Evolutionary conservation across 1,140 invertebrate species (phyloP).

Genomic region (Drosophila bifasciata): DNA sequence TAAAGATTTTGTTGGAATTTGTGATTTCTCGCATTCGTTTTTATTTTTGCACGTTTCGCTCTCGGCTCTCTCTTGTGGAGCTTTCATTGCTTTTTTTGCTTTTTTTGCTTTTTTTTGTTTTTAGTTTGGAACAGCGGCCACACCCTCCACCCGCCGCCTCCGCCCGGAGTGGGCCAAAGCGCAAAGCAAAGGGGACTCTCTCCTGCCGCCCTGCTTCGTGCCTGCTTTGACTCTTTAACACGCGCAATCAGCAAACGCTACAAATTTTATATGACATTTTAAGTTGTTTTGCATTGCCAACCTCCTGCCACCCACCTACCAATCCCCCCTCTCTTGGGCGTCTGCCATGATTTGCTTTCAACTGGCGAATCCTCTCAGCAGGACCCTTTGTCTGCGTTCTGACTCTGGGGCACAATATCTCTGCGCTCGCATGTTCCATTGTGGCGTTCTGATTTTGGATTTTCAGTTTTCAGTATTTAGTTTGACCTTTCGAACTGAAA

Average conservation of each 20-base stretch:
- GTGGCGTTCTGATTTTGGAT: constrained; percentile 2
- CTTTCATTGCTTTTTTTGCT: background rate
- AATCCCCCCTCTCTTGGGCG: constrained; percentile 4
- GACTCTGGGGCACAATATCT: constrained; percentile 64
- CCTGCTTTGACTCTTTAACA: constrained; percentile 68
- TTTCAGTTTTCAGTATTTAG: constrained; percentile 4
- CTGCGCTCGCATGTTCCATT: constrained; percentile 36
- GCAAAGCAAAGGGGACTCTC: too few relatives aligned
- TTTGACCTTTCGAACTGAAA: constrained; percentile 22
- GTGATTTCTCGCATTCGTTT: constrained; percentile 77
- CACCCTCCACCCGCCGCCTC: too few relatives aligned
- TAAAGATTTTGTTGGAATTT: constrained; percentile 79
- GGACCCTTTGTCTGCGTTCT: constrained; percentile 50
- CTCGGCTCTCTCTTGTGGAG: constrained; percentile 37
- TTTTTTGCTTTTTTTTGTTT: constrained; percentile 64
- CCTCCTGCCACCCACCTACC: background rate
- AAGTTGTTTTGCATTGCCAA: constrained; percentile 77
- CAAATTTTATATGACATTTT: constrained; percentile 82
- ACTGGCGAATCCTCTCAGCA: constrained; percentile 50
- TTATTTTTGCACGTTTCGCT: constrained; percentile 65
- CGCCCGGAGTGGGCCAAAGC: too few relatives aligned
- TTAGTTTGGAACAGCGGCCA: constrained; percentile 29
- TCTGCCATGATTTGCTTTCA: constrained; percentile 57
- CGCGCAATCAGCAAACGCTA: constrained; percentile 77
- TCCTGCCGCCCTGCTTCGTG: too few relatives aligned